Percentiles rank a stretch among this genome's conserved stretches.
Conservation (phyloP, 2,888 invertebrate species). For the Miltochrista miniata region DNA sequence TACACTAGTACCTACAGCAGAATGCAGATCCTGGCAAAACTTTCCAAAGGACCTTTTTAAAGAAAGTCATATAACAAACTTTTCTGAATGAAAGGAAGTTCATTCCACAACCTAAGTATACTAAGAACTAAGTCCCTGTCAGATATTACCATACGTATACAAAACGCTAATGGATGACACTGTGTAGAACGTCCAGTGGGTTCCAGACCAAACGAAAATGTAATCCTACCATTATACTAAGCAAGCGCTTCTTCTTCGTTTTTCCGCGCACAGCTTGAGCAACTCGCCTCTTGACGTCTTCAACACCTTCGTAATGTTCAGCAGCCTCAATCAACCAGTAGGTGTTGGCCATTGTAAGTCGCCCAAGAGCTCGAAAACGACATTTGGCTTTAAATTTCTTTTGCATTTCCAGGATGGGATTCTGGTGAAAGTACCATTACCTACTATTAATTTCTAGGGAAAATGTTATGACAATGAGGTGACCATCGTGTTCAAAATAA, state of each 20-base stretch:
- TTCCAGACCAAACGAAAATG: neutral
- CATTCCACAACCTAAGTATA: no score
- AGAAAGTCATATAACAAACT: no score
- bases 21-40: no score
- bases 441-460: neutral
- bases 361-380: constrained; percentile 81
- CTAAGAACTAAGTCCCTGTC: no score
- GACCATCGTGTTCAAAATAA: no score
- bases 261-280: constrained; percentile 78
- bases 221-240: constrained; percentile 67
- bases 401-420: constrained; percentile 63
- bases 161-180: no score
- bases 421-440: constrained; percentile 40
- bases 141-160: no score
- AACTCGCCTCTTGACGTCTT: constrained; percentile 82
- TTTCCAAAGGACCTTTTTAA: no score
- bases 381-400: constrained; percentile 75
- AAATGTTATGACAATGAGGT: no score
- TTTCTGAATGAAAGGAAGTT: no score
- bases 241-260: constrained; percentile 74
- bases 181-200: no score
- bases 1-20: no score
- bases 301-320: constrained; percentile 74
- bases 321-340: constrained; percentile 82
- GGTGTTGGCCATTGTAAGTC: constrained; percentile 81